These are phyloP conservation scores for Donacobius atricapilla DNA, from an alignment of 2,113 vertebrate genomes.

Conservation along the genomic window DNA sequence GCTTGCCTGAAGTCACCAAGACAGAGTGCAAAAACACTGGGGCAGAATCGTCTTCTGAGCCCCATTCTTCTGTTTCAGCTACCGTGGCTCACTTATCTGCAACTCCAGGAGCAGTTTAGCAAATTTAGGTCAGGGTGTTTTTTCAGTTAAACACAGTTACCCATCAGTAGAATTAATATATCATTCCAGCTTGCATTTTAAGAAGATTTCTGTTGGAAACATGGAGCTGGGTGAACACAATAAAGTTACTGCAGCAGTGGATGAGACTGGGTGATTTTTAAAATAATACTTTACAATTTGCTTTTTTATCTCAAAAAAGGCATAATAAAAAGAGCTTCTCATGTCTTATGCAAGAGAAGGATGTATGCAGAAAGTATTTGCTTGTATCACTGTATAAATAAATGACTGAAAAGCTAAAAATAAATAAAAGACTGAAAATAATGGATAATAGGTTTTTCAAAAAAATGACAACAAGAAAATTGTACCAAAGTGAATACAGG, in stretches of 20 bases:
- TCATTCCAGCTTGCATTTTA: background rate
- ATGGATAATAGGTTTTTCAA: conserved; percentile 14
- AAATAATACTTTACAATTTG: background rate
- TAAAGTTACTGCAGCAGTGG: background rate
- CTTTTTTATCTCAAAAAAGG: background rate
- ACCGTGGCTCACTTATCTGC: background rate
- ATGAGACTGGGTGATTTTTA: background rate
- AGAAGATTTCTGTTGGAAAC: background rate
- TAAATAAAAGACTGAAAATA: background rate
- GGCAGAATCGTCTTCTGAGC: background rate
- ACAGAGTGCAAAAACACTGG: background rate
- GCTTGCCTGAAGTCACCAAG: background rate
- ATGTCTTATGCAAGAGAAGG: background rate
- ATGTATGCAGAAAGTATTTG: background rate
- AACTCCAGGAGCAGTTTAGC: background rate
- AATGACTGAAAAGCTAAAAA: background rate
- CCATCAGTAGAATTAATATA: background rate
- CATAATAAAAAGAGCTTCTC: background rate
- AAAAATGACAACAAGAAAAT: conserved; percentile 51
- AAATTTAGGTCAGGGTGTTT: background rate
- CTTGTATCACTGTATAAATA: background rate
- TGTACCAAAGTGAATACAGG: conserved; percentile 63
- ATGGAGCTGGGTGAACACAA: background rate
- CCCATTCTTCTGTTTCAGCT: background rate
- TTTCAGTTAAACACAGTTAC: background rate